phyloP scores from a whole-genome alignment of 2,888 invertebrate genomes.

The Hedychridium roseum region DNA sequence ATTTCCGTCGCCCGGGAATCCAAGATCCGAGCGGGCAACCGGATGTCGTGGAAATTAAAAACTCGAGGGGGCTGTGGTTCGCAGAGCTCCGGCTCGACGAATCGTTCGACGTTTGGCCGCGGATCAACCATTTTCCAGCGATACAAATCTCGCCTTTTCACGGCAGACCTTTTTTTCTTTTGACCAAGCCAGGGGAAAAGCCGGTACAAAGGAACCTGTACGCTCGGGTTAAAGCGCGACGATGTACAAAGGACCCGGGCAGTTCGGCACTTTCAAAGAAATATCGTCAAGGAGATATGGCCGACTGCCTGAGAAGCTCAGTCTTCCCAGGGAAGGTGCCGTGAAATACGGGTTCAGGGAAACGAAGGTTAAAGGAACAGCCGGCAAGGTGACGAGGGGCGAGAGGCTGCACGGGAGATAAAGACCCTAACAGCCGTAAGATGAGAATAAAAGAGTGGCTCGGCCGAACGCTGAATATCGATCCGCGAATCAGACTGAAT shows the following conservation, averaged over 20 bases:
- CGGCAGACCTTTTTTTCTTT: slow-evolving; percentile 15
- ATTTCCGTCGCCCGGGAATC: too few species aligned
- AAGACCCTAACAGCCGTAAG: slow-evolving; percentile 21
- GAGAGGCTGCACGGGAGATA: slow-evolving; percentile 8
- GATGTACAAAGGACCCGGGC: slow-evolving; percentile 32
- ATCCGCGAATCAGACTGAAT: too few species aligned
- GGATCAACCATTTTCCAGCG: not conserved
- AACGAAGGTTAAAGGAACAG: slow-evolving; percentile 9
- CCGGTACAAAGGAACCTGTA: slow-evolving; percentile 33
- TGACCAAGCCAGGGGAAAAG: slow-evolving; percentile 2
- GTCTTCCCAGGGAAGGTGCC: slow-evolving; percentile 5
- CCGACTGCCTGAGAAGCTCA: slow-evolving; percentile 14
- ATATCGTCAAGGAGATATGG: slow-evolving; percentile 35
- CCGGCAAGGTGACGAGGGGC: not conserved
- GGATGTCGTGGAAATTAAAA: too few species aligned
- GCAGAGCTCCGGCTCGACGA: too few species aligned
- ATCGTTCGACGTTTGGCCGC: too few species aligned
- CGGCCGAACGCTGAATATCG: slow-evolving; percentile 45
- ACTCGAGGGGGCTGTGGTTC: too few species aligned
- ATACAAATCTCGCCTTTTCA: slow-evolving; percentile 10
- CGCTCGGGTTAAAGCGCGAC: slow-evolving; percentile 36
- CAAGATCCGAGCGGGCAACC: too few species aligned
- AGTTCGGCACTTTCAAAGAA: slow-evolving; percentile 43
- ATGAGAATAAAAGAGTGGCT: slow-evolving; percentile 41
- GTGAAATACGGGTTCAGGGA: slow-evolving; percentile 3